phyloP scores from a whole-genome alignment of 1,140 invertebrate species.

The Aricia agestis region DNA sequence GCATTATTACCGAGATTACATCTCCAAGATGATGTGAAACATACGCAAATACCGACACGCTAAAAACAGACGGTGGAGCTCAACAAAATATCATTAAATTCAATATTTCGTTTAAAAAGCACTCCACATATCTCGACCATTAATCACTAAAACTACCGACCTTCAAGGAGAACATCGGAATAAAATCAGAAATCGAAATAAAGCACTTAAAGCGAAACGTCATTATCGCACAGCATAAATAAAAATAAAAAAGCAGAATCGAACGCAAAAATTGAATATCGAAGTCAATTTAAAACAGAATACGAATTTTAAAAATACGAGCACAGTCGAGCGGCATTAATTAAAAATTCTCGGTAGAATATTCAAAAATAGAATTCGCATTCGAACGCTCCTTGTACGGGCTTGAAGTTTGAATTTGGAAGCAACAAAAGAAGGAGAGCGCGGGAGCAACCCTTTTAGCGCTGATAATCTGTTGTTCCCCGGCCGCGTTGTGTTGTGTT shows the following conservation, averaged over 20 bases:
- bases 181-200: conserved; percentile 75
- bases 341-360: conserved; percentile 76
- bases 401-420: conserved; percentile 72
- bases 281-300: conserved; percentile 73
- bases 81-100: conserved; percentile 73
- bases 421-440: conserved; percentile 72
- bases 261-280: conserved; percentile 75
- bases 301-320: conserved; percentile 73
- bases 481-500: conserved; percentile 65
- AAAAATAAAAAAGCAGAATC: conserved; percentile 66
- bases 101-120: conserved; percentile 75
- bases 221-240: conserved; percentile 75
- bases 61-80: conserved; percentile 57
- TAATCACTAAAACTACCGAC: conserved; percentile 75
- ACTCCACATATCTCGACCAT: conserved; percentile 72
- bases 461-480: conserved; percentile 75
- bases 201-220: conserved; percentile 76
- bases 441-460: conserved; percentile 75
- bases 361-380: conserved; percentile 76
- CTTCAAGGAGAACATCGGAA: conserved; percentile 73
- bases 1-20: not conserved
- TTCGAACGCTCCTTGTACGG: conserved; percentile 74
- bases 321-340: conserved; percentile 71
- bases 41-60: not conserved
- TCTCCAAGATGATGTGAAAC: conserved; percentile 1